Base-by-base conservation (phyloP, 2,113 vertebrate genomes). In the Holacanthus passer region DNA sequence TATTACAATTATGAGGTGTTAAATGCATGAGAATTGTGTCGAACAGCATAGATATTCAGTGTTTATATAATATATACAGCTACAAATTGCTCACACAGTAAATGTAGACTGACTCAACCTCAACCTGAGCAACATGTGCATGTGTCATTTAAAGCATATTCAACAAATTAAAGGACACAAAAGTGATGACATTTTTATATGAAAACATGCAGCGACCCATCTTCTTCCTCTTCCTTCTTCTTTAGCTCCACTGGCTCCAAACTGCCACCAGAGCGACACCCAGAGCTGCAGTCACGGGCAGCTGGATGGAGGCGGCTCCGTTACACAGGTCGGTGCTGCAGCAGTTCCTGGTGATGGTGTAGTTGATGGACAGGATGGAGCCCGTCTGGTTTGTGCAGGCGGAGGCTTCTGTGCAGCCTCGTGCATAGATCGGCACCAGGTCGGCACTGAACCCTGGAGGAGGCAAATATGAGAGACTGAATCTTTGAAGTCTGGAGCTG, bases 261-360 rank as follows among this genome's bases (percentile, higher is more conserved):
- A 66, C 0, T 0, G 87, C 85, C 80, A 85, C 27, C 10, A 89
- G 53, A 3, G 83, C 76, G 3, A 87, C 50, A 1, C 41, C 50
- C 52, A 91, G 12, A 55, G 71, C 87, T 3, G 79, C 83, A 29
- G 77, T 10, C 8, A 87, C 32, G 12, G 90, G 65, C 14, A 90
- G 32, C 31, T 86, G 85, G 29, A 31, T 10, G 14, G 82, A n/a
- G 17, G 73, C 20, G 11, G 88, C 93, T 37, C 85, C 77, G 0
- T 90, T 93, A 4, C 92, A 94, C 17, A 19, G 58, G 71, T 84
- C 4, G 0, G 27, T 65, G 45, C 0, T n/a, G 82, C 93, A 94
- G 88, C 92, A 92, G 47, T 3, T 58, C 41, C 4, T 75, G 58
- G 63, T 85, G 75, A 91, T 2, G 8, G 32, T 88, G 88, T 91